Percentiles rank a stretch among this genome's conserved stretches.
phyloP scores from a whole-genome alignment of 2,113 vertebrate species.

The Pterocles gutturalis region DNA sequence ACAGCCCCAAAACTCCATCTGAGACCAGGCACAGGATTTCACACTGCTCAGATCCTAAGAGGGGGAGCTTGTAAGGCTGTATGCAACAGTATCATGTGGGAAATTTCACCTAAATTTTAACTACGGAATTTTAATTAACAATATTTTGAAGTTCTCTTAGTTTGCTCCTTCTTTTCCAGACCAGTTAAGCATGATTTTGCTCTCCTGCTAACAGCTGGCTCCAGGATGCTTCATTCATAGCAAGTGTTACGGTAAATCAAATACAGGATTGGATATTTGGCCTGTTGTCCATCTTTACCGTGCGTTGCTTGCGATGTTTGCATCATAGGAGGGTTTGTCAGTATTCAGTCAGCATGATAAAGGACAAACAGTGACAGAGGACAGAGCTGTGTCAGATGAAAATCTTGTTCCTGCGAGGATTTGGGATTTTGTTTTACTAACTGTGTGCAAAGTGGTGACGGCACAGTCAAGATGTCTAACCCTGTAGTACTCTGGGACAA shows the following conservation, averaged over 20 bases:
- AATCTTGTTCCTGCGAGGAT: background rate
- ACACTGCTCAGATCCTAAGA: background rate
- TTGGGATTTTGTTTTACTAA: background rate
- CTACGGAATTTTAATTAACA: background rate
- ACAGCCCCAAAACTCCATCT: background rate
- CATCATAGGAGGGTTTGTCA: background rate
- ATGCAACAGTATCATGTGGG: rapidly evolving
- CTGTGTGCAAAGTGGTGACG: background rate
- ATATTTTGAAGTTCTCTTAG: background rate
- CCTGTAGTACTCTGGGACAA: background rate
- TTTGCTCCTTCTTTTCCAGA: background rate
- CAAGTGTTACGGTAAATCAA: background rate
- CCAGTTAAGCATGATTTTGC: background rate
- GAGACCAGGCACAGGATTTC: background rate
- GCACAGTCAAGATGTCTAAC: background rate
- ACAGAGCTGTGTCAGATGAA: background rate
- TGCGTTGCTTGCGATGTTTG: background rate
- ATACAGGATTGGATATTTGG: background rate
- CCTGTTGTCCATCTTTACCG: background rate
- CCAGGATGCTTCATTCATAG: background rate
- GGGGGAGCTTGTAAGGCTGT: background rate
- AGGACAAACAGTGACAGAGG: background rate
- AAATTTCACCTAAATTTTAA: background rate
- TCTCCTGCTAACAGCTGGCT: background rate
- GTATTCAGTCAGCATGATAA: background rate